Evolutionary conservation across 2,888 invertebrate genomes (phyloP).

Genomic region (Polydrusus tereticollis): DNA sequence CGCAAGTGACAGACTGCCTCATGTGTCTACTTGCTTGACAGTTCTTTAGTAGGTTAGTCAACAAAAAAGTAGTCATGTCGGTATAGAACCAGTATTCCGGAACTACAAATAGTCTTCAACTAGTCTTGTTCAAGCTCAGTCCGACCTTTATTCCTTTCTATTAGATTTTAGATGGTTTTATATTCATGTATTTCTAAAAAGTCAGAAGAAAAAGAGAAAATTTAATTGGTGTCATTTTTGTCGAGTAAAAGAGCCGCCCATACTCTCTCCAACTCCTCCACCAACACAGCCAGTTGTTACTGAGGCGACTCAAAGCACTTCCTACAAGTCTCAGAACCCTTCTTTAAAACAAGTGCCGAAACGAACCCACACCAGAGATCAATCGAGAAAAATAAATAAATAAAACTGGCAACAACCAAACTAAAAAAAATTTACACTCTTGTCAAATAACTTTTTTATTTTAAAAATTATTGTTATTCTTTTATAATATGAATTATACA

Average conservation of each 20-base stretch:
- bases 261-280: too few species aligned
- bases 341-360: too few species aligned
- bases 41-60: too few species aligned
- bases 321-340: neutral
- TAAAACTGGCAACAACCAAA: too few species aligned
- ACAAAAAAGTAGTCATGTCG: too few species aligned
- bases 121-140: too few species aligned
- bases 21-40: too few species aligned
- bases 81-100: too few species aligned
- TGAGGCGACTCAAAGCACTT: neutral
- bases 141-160: slow-evolving; percentile 7
- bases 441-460: neutral
- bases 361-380: too few species aligned
- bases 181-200: slow-evolving; percentile 23
- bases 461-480: neutral
- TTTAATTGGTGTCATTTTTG: neutral
- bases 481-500: neutral
- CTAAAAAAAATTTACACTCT: neutral
- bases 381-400: too few species aligned
- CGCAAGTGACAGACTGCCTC: too few species aligned
- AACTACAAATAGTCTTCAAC: too few species aligned
- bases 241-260: neutral
- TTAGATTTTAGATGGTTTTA: slow-evolving; percentile 44
- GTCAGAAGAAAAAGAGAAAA: slow-evolving; percentile 24
- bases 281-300: neutral